Conservation (phyloP, 2,888 invertebrate genomes). For the Nipponacmea schrenckii region DNA sequence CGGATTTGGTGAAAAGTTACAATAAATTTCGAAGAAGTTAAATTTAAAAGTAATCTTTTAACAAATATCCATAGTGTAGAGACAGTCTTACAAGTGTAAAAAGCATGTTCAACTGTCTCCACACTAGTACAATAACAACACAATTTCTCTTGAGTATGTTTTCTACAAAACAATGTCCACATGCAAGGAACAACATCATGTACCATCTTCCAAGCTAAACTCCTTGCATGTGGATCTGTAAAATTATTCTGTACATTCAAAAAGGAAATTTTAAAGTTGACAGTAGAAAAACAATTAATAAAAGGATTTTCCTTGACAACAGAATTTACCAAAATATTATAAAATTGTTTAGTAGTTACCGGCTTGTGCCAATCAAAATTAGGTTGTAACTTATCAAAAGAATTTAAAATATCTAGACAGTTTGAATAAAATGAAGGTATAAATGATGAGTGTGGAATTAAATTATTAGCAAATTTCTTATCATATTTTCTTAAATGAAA, state of each 20-base stretch:
- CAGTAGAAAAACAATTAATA: too few relatives aligned
- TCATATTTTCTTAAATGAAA: background rate
- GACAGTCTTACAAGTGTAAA: background rate
- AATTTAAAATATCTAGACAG: background rate
- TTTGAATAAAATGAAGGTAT: background rate
- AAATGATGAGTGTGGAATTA: background rate
- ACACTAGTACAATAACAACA: background rate
- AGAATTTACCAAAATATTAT: too few relatives aligned
- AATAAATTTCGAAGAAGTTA: background rate
- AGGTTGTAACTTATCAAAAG: too few relatives aligned
- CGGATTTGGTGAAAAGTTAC: background rate
- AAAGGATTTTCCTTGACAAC: too few relatives aligned
- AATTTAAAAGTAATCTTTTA: background rate
- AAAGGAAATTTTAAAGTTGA: too few relatives aligned
- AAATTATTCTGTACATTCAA: background rate
- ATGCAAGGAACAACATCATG: conserved; percentile 1
- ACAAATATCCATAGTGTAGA: background rate
- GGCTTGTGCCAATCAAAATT: too few relatives aligned
- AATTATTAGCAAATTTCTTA: background rate
- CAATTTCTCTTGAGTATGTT: background rate
- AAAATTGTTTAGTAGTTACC: too few relatives aligned
- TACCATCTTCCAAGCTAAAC: background rate
- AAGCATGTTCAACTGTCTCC: background rate
- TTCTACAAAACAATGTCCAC: background rate
- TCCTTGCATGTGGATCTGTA: background rate